A percentile compares a stretch with the other conserved stretches of the same genome.
phyloP scores from a whole-genome alignment of 1,140 invertebrate species.

The Drosophila pachea region DNA sequence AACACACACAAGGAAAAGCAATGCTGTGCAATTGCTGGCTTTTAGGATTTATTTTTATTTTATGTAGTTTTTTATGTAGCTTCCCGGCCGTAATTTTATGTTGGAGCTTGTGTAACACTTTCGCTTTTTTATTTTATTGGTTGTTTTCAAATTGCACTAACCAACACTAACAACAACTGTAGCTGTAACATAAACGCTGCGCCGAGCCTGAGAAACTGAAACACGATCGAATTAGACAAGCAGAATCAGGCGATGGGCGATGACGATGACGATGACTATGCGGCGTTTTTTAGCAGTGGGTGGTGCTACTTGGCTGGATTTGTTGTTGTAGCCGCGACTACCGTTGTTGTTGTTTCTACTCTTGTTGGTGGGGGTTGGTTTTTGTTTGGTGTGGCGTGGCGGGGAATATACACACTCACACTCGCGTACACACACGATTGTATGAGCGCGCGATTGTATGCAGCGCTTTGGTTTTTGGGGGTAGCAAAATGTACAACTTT shows the following conservation, averaged over 20 bases:
- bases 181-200: slow-evolving; percentile 28
- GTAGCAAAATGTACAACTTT: slow-evolving; percentile 77
- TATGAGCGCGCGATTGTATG: slow-evolving; percentile 72
- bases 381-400: slow-evolving; percentile 61
- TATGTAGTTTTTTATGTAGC: slow-evolving; percentile 10
- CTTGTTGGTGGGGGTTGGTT: slow-evolving; percentile 72
- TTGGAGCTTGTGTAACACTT: slow-evolving; percentile 54
- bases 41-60: slow-evolving; percentile 22
- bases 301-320: slow-evolving; percentile 51
- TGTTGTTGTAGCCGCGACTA: slow-evolving; percentile 37
- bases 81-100: slow-evolving; percentile 26
- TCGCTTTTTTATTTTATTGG: slow-evolving; percentile 40
- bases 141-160: slow-evolving; percentile 46
- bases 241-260: slow-evolving; percentile 39
- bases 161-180: slow-evolving; percentile 35
- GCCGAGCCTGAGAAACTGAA: slow-evolving; percentile 33
- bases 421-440: slow-evolving; percentile 31
- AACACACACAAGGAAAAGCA: slow-evolving; percentile 12
- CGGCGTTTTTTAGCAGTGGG: slow-evolving; percentile 60
- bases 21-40: slow-evolving; percentile 10
- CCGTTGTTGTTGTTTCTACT: slow-evolving; percentile 45
- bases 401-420: slow-evolving; percentile 44
- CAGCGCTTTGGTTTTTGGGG: slow-evolving; percentile 76
- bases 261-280: slow-evolving; percentile 50
- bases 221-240: slow-evolving; percentile 43